Percentiles rank a stretch among this genome's conserved stretches.
Evolutionary conservation across 2,113 vertebrate genomes (phyloP).

Genomic region (Colius striatus): DNA sequence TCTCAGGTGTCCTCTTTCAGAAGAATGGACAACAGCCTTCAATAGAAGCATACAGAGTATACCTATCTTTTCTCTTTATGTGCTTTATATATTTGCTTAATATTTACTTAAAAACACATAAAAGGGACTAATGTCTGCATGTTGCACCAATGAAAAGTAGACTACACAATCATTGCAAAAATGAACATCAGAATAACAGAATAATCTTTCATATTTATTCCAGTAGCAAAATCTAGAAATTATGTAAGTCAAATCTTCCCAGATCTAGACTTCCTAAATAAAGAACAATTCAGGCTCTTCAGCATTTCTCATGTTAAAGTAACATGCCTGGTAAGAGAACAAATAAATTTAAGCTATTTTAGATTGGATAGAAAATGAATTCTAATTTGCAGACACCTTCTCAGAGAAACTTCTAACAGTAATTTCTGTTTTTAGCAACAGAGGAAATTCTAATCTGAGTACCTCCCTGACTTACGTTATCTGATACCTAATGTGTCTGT

Average conservation of each 20-base stretch:
- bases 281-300: neutral
- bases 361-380: neutral
- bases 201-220: neutral
- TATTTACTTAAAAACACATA: neutral
- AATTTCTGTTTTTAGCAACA: slow-evolving; percentile 30
- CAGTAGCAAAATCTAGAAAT: neutral
- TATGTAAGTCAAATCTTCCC: neutral
- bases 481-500: slow-evolving; percentile 14
- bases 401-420: neutral
- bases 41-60: neutral
- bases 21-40: neutral
- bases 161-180: neutral
- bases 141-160: neutral
- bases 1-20: slow-evolving; percentile 25
- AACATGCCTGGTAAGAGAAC: neutral
- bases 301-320: neutral
- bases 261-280: neutral
- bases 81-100: neutral
- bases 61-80: neutral
- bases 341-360: slow-evolving; percentile 15
- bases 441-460: slow-evolving; percentile 6
- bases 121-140: neutral
- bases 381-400: slow-evolving; percentile 3
- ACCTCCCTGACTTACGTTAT: neutral
- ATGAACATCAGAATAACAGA: neutral